Percentiles rank a stretch among this genome's conserved stretches.
These are phyloP conservation scores for Psammodynastes pulverulentus DNA, from an alignment of 2,113 vertebrate species.

Conservation along the genomic window DNA sequence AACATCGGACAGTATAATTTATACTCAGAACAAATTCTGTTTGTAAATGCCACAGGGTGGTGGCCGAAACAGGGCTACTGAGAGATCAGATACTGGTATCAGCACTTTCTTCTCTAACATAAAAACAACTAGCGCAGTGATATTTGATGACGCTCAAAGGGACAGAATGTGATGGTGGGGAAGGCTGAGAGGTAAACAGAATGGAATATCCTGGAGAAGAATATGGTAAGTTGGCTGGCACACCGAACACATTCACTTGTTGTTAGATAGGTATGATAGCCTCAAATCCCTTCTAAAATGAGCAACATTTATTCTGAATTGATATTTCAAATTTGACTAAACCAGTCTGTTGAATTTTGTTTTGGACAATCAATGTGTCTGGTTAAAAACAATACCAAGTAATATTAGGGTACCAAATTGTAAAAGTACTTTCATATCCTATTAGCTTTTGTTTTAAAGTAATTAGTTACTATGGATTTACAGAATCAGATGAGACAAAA, in stretches of 20 bases:
- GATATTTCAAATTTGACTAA: not conserved
- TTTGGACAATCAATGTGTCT: not conserved
- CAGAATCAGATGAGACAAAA: not conserved
- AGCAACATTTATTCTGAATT: not conserved
- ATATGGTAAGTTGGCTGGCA: not conserved
- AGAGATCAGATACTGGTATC: not conserved
- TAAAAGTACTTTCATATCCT: not conserved
- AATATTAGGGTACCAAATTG: not conserved
- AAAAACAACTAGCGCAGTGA: not conserved
- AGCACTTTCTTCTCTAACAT: not conserved
- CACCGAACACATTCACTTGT: not conserved
- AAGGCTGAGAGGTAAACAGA: not conserved
- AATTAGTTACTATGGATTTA: not conserved
- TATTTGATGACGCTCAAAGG: not conserved
- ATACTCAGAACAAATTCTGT: not conserved
- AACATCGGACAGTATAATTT: not conserved
- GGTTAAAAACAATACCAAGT: not conserved
- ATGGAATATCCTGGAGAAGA: not conserved
- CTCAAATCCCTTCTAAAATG: not conserved
- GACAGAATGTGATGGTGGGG: not conserved
- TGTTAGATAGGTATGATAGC: not conserved
- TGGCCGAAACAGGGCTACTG: not conserved
- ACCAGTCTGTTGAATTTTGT: not conserved
- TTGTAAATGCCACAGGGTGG: not conserved
- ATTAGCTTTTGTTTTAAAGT: not conserved